phyloP scores from a whole-genome alignment of 2,888 invertebrate species.

The Cephus spinipes region DNA sequence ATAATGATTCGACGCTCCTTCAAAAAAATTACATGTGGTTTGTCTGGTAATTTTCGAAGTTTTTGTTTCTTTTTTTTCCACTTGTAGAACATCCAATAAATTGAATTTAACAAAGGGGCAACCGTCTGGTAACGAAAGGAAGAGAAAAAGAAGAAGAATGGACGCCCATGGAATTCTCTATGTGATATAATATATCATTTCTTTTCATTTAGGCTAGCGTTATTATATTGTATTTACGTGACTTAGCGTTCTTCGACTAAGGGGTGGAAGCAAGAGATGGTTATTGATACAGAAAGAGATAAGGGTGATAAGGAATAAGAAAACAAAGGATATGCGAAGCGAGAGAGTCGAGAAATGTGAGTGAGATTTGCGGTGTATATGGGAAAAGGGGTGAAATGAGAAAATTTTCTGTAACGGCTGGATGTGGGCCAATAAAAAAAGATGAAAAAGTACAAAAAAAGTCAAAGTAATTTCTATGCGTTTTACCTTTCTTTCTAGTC shows the following conservation, averaged over 20 bases:
- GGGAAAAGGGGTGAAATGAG: conserved; percentile 26
- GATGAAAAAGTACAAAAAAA: conserved; percentile 33
- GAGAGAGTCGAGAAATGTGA: conserved; percentile 21
- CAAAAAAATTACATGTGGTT: not conserved
- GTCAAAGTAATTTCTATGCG: not conserved
- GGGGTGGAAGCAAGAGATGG: not conserved
- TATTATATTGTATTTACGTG: conserved; percentile 33
- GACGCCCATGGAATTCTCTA: conserved; percentile 21
- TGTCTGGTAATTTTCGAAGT: not conserved
- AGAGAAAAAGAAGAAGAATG: conserved; percentile 17
- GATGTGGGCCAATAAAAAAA: conserved; percentile 58
- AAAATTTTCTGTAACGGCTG: conserved; percentile 51
- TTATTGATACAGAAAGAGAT: not conserved
- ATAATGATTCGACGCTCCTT: not conserved
- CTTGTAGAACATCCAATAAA: not conserved
- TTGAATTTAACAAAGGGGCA: not conserved
- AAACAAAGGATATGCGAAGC: not conserved
- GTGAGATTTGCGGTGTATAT: not conserved
- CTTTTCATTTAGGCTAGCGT: conserved; percentile 36
- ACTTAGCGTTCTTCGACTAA: conserved; percentile 6
- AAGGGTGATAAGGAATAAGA: conserved; percentile 7
- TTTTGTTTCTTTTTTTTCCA: not conserved
- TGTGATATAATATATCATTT: conserved; percentile 35
- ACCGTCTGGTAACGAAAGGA: conserved; percentile 6
- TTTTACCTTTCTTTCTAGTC: not conserved